Base-by-base conservation (phyloP, 2,888 invertebrate species). In the Sepioteuthis lessoniana region DNA sequence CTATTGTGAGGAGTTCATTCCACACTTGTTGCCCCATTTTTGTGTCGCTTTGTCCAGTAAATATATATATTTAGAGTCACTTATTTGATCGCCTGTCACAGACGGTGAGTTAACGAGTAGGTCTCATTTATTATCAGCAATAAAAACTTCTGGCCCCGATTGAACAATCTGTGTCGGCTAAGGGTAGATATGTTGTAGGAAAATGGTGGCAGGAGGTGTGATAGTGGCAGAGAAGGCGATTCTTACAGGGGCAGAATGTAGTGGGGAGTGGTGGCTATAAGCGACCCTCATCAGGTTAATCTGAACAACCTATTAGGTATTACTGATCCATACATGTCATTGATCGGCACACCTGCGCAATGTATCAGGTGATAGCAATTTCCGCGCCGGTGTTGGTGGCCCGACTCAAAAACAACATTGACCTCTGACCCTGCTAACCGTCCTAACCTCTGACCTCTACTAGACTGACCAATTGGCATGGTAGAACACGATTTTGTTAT, bases 281-380 rank as follows among this genome's bases (percentile, higher is more conserved):
- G 19, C 76, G 76, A 35, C 35, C 76, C 76, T 76, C 76, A 76
- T 76, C n/a, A 35, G 25, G 76, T 76, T 76, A 25, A n/a, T n/a
- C 76, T 35, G n/a, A 76, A 35, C 76, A 76, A 76, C 76, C 76
- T 76, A 76, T 76, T 76, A 76, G 76, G 76, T 76, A 76, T 76
- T 76, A 76, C 76, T 76, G 76, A 76, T 76, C 76, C 76, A n/a
- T 76, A n/a, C 76, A 16, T 35, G 76, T 35, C 76, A 76, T 35
- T 76, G 76, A 76, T 76, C n/a, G 19, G 76, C 76, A 35, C 76
- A 76, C 76, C 76, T 76, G 76, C n/a, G 10, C 76, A n/a, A 76
- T 76, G 76, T 76, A 76, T 76, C 76, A 35, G 76, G n/a, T 76
- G 76, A n/a, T 76, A n/a, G n/a, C 76, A n/a, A n/a, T 76, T 76